Base-by-base conservation (phyloP, 1,140 invertebrate genomes). In the Protaetia brevitarsis region DNA sequence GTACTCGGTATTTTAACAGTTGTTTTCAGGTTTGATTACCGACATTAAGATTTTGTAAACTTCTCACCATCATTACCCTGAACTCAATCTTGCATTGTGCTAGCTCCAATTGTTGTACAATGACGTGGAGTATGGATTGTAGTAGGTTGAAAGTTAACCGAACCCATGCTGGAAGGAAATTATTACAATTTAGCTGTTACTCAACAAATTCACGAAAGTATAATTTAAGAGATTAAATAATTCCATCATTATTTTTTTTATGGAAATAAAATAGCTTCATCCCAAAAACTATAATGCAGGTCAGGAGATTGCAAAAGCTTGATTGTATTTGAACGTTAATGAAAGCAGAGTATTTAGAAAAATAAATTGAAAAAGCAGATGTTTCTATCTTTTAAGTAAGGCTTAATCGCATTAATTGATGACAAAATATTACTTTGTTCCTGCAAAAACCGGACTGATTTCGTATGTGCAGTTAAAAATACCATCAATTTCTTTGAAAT, bases 71-170 rank as follows among this genome's bases (percentile, higher is more conserved):
- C 79, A 11, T 78, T 69, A 3, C 84, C 85, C 83, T 76, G 59
- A 88, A 82, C 64, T 89, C 84, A 1, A 89, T 83, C 11, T 82
- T 82, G n/a, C 80, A 79, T 63, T 80, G 74, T 27, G 76, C 71
- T 0, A 87, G 78, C 45, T 85, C 80, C 37, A 89, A 69, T 70
- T 88, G 85, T 66, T 86, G 82, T 0, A 91, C 79, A 4, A 93
- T 80, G 36, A 88, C 85, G 66, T 89, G 86, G 4, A 94, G 83
- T 10, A 93, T 81, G 8, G 88, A 84, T 69, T 92, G 88, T 2
- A 94, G 80, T 62, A 92, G 83, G 72, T 88, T 89, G 69, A n/a
- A 92, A 91, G 77, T 93, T 92, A 1, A 93, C 88, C 16, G 87
- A 84, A 7, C n/a, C 90, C 90, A 3, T 89, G 76, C 83, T 90